Evolutionary conservation across 2,113 vertebrate genomes (phyloP), one percentile per base, ranked within the genome.

Genomic region (Budorcas taxicolor): DNA sequence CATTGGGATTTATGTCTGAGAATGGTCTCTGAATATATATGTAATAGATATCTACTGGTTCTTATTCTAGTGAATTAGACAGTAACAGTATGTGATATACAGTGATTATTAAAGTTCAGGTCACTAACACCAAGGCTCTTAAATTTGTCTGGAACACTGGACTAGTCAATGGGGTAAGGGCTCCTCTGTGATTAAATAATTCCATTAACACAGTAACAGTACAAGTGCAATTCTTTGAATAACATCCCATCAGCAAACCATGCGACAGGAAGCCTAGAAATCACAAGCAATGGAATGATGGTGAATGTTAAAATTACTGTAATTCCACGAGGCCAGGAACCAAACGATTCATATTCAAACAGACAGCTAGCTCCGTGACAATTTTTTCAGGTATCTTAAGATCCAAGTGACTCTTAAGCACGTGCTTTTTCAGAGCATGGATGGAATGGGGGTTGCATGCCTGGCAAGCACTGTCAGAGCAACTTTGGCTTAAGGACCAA

Each of bases 261-360:
- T 98, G 97, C 97, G 6, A 97, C 5, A 94, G 83, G 93, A 98
- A 95, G 94, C 84, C 93, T 96, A 71, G 86, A 97, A 94, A 87
- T 89, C 87, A 94, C 95, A 97, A 97, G 97, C 98, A 90, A 94
- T 98, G 97, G 93, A 71, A 96, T 97, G 91, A 95, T 3, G 74
- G 86, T 8, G 53, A 96, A 97, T 89, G 91, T 91, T 82, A 89
- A 88, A 53, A 91, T 95, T 71, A 96, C 95, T 97, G 97, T 98
- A 98, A 98, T 98, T 98, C 97, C 97, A 98, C 13, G 94, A 95
- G 95, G 94, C 84, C 78, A 93, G 91, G 82, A 98, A 94, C 96
- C 94, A 97, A 91, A 95, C 94, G 94, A 87, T 40, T 92, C 62
- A 88, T 78, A 92, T 36, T 89, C 85, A 87, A 90, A 94, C 85